Base-by-base conservation (phyloP, 2,113 vertebrate species). In the Galbula dea region DNA sequence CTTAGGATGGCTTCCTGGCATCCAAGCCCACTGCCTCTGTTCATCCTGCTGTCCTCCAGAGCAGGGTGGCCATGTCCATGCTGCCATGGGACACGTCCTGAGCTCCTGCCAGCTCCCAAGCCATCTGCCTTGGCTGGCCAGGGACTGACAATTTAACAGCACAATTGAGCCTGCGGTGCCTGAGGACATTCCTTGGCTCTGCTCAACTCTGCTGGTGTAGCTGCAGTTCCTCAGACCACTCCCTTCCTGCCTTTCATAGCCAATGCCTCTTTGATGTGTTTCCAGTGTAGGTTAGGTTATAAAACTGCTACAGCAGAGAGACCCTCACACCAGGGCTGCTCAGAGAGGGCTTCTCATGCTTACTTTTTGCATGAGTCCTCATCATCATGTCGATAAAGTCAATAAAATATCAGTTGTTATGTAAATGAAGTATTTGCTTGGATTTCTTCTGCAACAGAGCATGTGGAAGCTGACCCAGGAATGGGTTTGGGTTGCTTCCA, bases 101-200 rank as follows among this genome's bases (percentile, higher is more conserved):
- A 71, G 45, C 30, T 39, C 37, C 59, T 1, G 4, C 52, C 84
- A 89, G 4, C 34, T 89, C 73, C 83, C 80, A 86, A 19, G 29
- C 49, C 0, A 0, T 43, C 71, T 88, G 74, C 76, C 41, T 27
- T 41, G 1, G 0, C 67, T 74, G 61, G 61, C 81, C 62, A 39
- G 62, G 74, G 84, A 61, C 66, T 68, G 84, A 90, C 45, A 45
- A 48, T 84, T 82, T 26, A 75, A 32, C 66, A 86, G 57, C 81
- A 94, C 94, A 89, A 89, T 55, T 68, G 93, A 92, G 57, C n/a
- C 30, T 61, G 69, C 0, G 1, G 59, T 86, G 91, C 91, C 77
- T 94, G 81, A 95, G 93, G 93, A 96, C 94, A 95, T 95, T 95
- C 81, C 87, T 95, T 96, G 96, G 96, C 96, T 95, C 84, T 87